These are phyloP conservation scores for Exephanes ischioxanthus DNA, from an alignment of 2,888 invertebrate genomes.

Conservation along the genomic window DNA sequence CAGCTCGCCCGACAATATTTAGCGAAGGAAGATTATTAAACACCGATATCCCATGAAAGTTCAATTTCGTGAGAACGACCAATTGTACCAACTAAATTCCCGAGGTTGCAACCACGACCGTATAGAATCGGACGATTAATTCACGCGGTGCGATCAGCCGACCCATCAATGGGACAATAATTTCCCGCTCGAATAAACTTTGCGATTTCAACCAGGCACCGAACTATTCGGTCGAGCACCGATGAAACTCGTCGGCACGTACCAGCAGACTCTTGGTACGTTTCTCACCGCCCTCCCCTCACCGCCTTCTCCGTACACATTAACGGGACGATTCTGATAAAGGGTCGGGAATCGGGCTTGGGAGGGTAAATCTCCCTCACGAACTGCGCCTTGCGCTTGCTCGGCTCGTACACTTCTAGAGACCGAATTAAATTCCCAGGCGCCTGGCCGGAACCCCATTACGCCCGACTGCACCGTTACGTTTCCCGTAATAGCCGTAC, in stretches of 20 bases:
- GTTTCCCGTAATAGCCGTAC: conserved; percentile 32
- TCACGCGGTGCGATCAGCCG: conserved; percentile 7
- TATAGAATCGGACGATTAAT: conserved; percentile 25
- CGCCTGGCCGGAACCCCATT: conserved; percentile 29
- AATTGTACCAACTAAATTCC: neutral
- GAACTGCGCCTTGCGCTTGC: conserved; percentile 30
- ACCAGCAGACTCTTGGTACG: conserved; percentile 59
- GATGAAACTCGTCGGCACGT: conserved; percentile 56
- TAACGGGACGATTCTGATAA: conserved; percentile 52
- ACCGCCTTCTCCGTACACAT: conserved; percentile 34
- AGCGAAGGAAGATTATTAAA: neutral
- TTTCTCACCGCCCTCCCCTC: neutral
- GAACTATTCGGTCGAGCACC: conserved; percentile 23
- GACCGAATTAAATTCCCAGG: conserved; percentile 60
- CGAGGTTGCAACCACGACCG: neutral
- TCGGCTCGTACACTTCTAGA: conserved; percentile 14
- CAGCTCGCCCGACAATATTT: neutral
- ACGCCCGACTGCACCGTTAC: conserved; percentile 25
- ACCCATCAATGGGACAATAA: conserved; percentile 46
- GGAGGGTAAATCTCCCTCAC: conserved; percentile 40
- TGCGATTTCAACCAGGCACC: conserved; percentile 21
- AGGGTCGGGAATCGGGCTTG: conserved; percentile 2
- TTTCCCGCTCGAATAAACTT: conserved; percentile 57
- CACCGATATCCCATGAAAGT: neutral
- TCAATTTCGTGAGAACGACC: neutral